These are phyloP conservation scores for Uria aalge DNA, from an alignment of 2,113 vertebrate genomes.

Conservation along the genomic window DNA sequence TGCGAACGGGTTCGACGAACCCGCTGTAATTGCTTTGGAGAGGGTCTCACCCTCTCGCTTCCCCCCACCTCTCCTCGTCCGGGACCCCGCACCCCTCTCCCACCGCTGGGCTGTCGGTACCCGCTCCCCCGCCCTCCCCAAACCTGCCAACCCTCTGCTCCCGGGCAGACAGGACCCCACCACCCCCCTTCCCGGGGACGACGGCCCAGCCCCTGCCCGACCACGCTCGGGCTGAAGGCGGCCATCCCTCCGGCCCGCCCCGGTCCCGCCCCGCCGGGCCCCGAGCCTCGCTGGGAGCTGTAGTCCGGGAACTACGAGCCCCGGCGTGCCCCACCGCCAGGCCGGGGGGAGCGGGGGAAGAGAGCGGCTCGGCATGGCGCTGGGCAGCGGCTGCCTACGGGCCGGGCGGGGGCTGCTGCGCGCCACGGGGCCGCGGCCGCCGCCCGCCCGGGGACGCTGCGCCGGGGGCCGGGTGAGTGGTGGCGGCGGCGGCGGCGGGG, in stretches of 20 bases:
- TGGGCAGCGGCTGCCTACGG: background rate
- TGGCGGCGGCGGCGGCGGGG: no score
- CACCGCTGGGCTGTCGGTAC: accelerated
- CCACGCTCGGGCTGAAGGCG: background rate
- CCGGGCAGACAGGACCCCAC: background rate
- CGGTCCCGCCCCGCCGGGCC: background rate
- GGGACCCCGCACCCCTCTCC: no score
- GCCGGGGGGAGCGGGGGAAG: background rate
- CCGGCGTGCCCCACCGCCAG: background rate
- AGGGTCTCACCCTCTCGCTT: background rate
- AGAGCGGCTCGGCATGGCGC: background rate
- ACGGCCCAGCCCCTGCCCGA: background rate
- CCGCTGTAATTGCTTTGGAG: accelerated
- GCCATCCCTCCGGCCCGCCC: background rate
- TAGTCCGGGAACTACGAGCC: background rate
- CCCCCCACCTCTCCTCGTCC: background rate
- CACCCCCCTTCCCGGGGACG: background rate
- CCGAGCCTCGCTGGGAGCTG: constrained; percentile 2
- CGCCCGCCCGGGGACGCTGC: background rate
- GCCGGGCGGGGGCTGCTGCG: background rate
- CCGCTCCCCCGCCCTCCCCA: no score
- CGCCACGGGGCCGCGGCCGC: background rate
- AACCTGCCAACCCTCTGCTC: accelerated
- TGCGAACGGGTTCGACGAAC: background rate
- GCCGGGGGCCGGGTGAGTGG: background rate